Conservation (phyloP, 1,140 invertebrate species). For the Drosophila hydei region DNA sequence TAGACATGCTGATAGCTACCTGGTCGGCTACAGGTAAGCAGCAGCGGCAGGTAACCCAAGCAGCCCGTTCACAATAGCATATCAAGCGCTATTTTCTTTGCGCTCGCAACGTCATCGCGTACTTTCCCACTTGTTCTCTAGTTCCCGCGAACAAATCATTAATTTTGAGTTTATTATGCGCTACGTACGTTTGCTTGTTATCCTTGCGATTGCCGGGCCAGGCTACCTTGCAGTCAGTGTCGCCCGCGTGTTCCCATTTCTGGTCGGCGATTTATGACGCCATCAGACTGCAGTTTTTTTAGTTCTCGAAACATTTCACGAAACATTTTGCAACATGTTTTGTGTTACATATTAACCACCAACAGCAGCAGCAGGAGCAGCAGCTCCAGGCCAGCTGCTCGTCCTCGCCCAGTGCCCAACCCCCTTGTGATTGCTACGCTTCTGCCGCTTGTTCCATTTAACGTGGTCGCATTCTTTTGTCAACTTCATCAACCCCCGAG, state of each 20-base stretch:
- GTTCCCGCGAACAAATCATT: constrained; percentile 68
- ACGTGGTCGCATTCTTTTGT: constrained; percentile 57
- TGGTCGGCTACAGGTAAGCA: constrained; percentile 51
- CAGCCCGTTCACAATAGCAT: background rate
- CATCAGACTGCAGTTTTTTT: constrained; percentile 64
- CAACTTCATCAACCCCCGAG: constrained; percentile 51
- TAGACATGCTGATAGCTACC: constrained; percentile 37
- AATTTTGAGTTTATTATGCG: constrained; percentile 69
- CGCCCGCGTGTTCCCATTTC: constrained; percentile 22
- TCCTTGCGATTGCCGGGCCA: constrained; percentile 43
- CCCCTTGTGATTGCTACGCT: constrained; percentile 8
- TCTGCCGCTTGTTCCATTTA: constrained; percentile 71
- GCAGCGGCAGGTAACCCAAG: constrained; percentile 41
- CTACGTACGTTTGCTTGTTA: constrained; percentile 21
- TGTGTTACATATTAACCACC: constrained; percentile 58
- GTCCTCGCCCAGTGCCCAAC: constrained; percentile 9
- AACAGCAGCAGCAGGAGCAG: constrained; percentile 26
- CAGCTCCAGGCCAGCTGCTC: constrained; percentile 19
- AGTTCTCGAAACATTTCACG: constrained; percentile 29
- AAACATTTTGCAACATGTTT: constrained; percentile 75
- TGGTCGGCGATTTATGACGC: constrained; percentile 64
- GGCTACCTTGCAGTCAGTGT: background rate
- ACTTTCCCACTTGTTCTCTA: constrained; percentile 69
- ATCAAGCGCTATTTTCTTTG: background rate
- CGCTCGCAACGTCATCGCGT: constrained; percentile 32